Percentiles rank a stretch among this genome's conserved stretches.
Conservation (phyloP, 1,140 invertebrate genomes). For the Nasonia vitripennis region DNA sequence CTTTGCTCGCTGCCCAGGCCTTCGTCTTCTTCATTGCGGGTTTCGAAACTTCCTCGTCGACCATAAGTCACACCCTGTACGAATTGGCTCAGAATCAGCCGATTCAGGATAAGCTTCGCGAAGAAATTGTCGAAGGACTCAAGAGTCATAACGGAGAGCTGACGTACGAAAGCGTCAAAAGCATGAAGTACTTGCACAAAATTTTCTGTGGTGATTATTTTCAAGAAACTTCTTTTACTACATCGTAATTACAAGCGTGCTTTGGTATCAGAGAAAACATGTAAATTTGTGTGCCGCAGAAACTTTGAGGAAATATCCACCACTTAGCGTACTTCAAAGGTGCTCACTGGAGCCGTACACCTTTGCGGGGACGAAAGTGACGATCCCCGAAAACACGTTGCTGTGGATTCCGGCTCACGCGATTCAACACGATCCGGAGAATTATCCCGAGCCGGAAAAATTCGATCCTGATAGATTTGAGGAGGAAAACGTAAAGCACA, state of each 20-base stretch:
- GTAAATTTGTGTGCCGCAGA: constrained; percentile 59
- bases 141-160: not conserved
- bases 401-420: constrained; percentile 77
- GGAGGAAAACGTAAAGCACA: constrained; percentile 69
- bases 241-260: too few species aligned
- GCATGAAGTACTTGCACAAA: constrained; percentile 63
- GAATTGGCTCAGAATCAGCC: constrained; percentile 75
- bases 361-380: constrained; percentile 63
- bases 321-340: constrained; percentile 62
- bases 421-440: constrained; percentile 75
- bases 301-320: constrained; percentile 72
- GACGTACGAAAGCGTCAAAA: constrained; percentile 57
- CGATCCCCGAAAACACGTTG: constrained; percentile 72
- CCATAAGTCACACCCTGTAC: constrained; percentile 71
- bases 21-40: constrained; percentile 75
- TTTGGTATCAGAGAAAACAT: too few species aligned
- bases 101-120: constrained; percentile 72
- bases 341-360: constrained; percentile 61
- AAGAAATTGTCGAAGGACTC: constrained; percentile 70
- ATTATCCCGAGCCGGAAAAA: constrained; percentile 76
- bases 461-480: constrained; percentile 80
- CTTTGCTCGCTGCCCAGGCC: constrained; percentile 63
- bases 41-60: constrained; percentile 77
- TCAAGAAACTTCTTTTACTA: too few species aligned
- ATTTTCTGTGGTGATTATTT: constrained; percentile 57